Base-by-base conservation (phyloP, 2,797 vertebrate genomes). In the Buphagus erythrorhynchus region DNA sequence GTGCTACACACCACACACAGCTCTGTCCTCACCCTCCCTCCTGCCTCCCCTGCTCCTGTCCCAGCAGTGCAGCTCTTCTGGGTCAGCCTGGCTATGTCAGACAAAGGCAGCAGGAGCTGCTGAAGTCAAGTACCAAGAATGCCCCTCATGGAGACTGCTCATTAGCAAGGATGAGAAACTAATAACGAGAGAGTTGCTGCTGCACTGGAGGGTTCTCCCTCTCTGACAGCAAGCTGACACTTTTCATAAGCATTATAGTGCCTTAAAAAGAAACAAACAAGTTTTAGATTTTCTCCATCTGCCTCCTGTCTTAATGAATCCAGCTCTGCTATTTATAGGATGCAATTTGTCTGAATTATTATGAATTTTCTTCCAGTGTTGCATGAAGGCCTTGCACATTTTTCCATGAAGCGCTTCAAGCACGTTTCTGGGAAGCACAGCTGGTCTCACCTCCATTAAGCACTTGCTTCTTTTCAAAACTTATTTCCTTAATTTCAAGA, bases 381-480 rank as follows among this genome's bases (percentile, higher is more conserved):
- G 68, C 33, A 20, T 33, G 76, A 83, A 95, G 49, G 63, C 78
- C 80, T 86, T 0, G 1, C 67, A 90, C 62, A 21, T 65, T 86
- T 94, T 95, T 49, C 84, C 89, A 71, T 33, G 75, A 90, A 95
- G 93, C 1, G 36, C 88, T 95, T 86, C 38, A 46, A 74, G 92
- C 85, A 54, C 11, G 0, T 90, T 92, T 88, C 89, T 92, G 88
- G 88, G 91, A 96, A 89, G 94, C 91, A 94, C 97, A 97, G 95
- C 95, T 97, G 97, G 86, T 94, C 88, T 83, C 57, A 73, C 92
- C 74, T 94, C 89, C 95, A 97, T 96, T 97, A 96, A 95, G 76
- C 97, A 96, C 95, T 96, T 96, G 91, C 74, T 97, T 93, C 89
- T 94, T 94, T 95, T 95, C 96, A 91, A 90, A 95, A 95, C 72